Evolutionary conservation across 1,140 invertebrate genomes (phyloP), one percentile per base, ranked within the genome.

Genomic region (Cotesia vestalis): DNA sequence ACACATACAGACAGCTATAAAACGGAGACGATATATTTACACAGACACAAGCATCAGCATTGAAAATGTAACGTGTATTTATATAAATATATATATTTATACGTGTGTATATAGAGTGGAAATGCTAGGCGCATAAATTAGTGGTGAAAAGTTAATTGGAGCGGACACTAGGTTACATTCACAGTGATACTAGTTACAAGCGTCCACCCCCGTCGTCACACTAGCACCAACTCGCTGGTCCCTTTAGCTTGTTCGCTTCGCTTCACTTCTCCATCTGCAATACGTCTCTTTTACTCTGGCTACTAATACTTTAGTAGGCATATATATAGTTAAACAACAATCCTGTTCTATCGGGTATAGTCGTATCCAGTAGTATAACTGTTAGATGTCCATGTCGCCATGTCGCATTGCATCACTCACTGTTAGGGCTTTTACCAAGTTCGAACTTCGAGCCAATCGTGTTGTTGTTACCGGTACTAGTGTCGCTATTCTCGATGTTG

Each of bases 91-190:
- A 71, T 67, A 63, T 70, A 79, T 77, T 75, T 60, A 57, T 67
- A 64, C 46, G 20, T 35, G 17, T 35, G 66, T 35, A 11, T 35
- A 52, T 40, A 46, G 51, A 69, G 38, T 72, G 66, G 66, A 64
- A 74, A 73, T 62, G 69, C 70, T 73, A 70, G 72, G 61, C 75
- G 79, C 78, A 82, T 82, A 81, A 82, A 82, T 82, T 82, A 82
- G 81, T 78, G 79, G 80, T 77, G 81, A 81, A 81, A 82, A 82
- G 81, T 82, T 82, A 81, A 81, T 82, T 82, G 81, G 81, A 79
- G 78, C 79, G 78, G 80, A 81, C 81, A 80, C 71, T 78, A 75
- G 80, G 75, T 78, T 75, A 79, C 75, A 75, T 78, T 78, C 75
- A 69, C 78, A 78, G 61, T 73, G 72, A 75, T 81, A 79, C 80